Percentiles rank a stretch among this genome's conserved stretches.
Conservation (phyloP, 2,888 invertebrate genomes). For the Leptinotarsa tumamoca region DNA sequence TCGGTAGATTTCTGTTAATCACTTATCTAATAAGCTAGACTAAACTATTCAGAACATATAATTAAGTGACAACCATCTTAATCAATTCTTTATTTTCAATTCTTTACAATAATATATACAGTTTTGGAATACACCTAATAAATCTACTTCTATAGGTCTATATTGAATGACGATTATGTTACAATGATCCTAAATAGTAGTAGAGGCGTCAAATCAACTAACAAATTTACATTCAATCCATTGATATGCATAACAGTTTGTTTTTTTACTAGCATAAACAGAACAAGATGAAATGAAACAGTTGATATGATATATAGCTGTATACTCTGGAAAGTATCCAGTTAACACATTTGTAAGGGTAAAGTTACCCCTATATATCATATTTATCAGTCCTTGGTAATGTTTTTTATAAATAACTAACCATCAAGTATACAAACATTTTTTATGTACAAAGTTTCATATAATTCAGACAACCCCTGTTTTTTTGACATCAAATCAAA, state of each 20-base stretch:
- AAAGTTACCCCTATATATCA: neutral
- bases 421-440: neutral
- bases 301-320: neutral
- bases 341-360: neutral
- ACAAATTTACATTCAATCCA: constrained; percentile 5
- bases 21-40: neutral
- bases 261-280: neutral
- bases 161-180: constrained; percentile 16
- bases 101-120: constrained; percentile 39
- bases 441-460: too few relatives aligned
- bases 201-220: neutral
- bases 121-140: constrained; percentile 25
- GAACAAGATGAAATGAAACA: neutral
- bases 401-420: neutral
- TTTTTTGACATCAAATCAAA: too few relatives aligned
- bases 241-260: neutral
- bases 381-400: neutral
- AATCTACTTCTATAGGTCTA: constrained; percentile 5
- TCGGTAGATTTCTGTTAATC: too few relatives aligned
- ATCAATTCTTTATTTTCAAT: constrained; percentile 41
- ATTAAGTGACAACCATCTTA: constrained; percentile 29
- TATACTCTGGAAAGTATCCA: neutral
- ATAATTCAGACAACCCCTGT: neutral
- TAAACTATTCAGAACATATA: constrained; percentile 15
- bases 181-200: constrained; percentile 23